Conservation (phyloP, 2,797 vertebrate genomes). For the Pangasius krempfi region DNA sequence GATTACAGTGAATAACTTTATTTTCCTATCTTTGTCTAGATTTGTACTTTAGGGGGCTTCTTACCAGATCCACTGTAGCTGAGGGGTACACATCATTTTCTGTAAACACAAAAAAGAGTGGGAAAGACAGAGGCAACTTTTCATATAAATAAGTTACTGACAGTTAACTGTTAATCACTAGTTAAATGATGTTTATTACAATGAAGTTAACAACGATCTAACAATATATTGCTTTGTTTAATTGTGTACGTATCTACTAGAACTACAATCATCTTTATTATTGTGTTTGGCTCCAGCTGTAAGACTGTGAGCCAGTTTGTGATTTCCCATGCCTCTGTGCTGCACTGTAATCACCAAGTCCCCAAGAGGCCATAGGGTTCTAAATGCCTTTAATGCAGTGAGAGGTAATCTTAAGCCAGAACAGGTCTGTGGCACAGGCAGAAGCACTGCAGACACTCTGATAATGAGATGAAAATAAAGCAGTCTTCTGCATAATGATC, state of each 20-base stretch:
- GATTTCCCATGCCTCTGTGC: conserved; percentile 30
- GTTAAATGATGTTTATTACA: neutral
- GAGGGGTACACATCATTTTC: conserved; percentile 6
- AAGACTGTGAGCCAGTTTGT: conserved; percentile 36
- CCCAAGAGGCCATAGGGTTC: conserved; percentile 26
- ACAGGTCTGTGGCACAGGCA: conserved; percentile 58
- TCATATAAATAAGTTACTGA: neutral
- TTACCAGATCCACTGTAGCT: neutral
- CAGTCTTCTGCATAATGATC: conserved; percentile 67
- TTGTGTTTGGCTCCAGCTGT: conserved; percentile 19
- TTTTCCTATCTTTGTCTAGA: neutral
- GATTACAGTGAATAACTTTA: neutral
- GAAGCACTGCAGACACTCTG: conserved; percentile 59
- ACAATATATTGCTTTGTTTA: neutral
- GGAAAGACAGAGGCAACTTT: neutral
- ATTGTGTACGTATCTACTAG: neutral
- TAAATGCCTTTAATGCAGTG: conserved; percentile 28
- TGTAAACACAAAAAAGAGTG: neutral
- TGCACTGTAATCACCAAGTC: conserved; percentile 39
- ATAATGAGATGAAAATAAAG: conserved; percentile 68
- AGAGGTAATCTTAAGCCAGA: conserved; percentile 55
- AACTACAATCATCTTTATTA: neutral
- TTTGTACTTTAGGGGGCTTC: neutral
- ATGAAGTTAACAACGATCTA: neutral
- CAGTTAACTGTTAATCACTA: neutral